These are phyloP conservation scores for Drosophila longiperda DNA, from an alignment of 2,888 invertebrate genomes.

Conservation along the genomic window DNA sequence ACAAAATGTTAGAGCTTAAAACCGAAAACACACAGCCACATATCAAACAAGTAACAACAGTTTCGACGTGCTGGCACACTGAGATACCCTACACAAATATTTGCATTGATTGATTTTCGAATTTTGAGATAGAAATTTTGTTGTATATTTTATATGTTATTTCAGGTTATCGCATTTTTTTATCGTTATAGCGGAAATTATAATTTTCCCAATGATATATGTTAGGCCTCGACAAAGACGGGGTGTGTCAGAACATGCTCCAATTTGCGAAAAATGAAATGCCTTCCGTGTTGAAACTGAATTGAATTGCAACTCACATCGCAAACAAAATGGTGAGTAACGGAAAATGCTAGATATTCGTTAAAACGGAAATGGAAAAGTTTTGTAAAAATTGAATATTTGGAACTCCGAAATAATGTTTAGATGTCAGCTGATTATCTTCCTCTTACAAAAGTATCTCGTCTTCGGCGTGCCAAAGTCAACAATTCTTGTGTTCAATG, in stretches of 20 bases:
- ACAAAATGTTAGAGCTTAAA: background rate
- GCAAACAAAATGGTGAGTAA: background rate
- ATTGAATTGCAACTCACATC: background rate
- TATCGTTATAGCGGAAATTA: background rate
- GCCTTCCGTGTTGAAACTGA: background rate
- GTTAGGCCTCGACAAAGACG: background rate
- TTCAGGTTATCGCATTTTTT: background rate
- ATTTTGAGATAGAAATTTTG: background rate
- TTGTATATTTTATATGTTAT: background rate
- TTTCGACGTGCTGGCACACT: background rate
- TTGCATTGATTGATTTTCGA: background rate
- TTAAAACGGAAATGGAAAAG: background rate
- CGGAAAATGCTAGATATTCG: too few relatives aligned
- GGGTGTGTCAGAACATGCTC: background rate
- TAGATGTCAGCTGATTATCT: background rate
- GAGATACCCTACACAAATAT: background rate
- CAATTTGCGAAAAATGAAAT: background rate
- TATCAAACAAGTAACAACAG: background rate
- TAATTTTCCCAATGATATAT: background rate
- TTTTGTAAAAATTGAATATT: background rate
- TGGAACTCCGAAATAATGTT: background rate
- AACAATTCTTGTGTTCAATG: background rate
- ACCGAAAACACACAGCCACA: slow-evolving; percentile 14
- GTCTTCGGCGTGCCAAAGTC: background rate
- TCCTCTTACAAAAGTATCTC: background rate